A percentile compares a stretch with the other conserved stretches of the same genome.
These are phyloP conservation scores for Cossypha caffra DNA, from an alignment of 2,797 vertebrate species.

Conservation along the genomic window DNA sequence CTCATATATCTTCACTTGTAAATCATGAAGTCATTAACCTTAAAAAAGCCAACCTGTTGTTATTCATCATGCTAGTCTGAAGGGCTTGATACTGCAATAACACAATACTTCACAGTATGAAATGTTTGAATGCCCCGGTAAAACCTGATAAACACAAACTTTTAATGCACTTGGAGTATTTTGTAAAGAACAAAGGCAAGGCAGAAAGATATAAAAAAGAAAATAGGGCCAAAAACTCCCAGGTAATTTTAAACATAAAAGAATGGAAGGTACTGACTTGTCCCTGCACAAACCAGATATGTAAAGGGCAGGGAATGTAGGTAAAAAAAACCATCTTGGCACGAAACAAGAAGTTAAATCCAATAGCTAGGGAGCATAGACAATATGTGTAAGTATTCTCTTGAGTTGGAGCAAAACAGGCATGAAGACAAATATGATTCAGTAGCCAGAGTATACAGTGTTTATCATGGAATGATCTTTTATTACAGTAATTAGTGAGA, in stretches of 20 bases:
- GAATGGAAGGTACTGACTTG: not conserved
- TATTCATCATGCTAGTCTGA: slow-evolving; percentile 38
- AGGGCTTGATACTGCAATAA: slow-evolving; percentile 18
- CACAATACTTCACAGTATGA: not conserved
- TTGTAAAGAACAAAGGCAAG: not conserved
- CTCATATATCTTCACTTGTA: slow-evolving; percentile 58
- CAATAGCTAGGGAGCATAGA: not conserved
- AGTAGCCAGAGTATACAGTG: not conserved
- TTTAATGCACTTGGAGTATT: not conserved
- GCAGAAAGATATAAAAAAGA: not conserved
- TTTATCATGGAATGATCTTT: not conserved
- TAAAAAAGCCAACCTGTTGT: slow-evolving; percentile 51
- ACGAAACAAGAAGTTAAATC: not conserved
- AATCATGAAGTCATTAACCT: slow-evolving; percentile 65
- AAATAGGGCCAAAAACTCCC: not conserved
- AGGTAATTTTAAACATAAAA: not conserved
- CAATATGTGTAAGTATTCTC: not conserved
- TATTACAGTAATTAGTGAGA: not conserved
- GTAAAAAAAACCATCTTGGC: not conserved
- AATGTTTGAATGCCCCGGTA: not conserved
- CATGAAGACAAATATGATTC: not conserved
- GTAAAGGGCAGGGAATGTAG: not conserved
- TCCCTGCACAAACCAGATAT: not conserved
- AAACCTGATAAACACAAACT: not conserved
- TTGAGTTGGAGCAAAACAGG: not conserved